phyloP scores from a whole-genome alignment of 2,113 vertebrate genomes.

The Leucosticte australis region DNA sequence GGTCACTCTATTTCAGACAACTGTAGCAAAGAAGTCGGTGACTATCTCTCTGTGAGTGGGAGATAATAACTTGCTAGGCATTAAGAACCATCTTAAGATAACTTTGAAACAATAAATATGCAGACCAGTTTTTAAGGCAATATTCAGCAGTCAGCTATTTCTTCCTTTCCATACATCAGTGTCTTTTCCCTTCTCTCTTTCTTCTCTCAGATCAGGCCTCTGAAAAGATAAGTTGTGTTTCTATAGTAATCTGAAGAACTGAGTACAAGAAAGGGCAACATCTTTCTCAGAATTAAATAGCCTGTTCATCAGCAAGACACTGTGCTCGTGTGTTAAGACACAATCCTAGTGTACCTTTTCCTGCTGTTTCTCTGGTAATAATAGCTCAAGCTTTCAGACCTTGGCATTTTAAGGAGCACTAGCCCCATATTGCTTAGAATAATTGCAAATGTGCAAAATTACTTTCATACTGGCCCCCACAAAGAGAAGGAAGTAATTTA shows the following conservation, averaged over 20 bases:
- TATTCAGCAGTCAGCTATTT: not conserved
- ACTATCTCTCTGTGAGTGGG: not conserved
- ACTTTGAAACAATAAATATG: not conserved
- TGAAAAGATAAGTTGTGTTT: not conserved
- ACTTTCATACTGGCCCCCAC: not conserved
- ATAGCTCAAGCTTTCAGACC: not conserved
- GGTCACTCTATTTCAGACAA: not conserved
- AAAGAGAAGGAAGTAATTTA: not conserved
- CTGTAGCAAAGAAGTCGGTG: not conserved
- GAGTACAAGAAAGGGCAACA: not conserved
- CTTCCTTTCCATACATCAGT: not conserved
- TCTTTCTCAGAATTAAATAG: not conserved
- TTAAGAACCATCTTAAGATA: not conserved
- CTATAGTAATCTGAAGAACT: not conserved
- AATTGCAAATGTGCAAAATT: not conserved
- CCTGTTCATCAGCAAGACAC: not conserved
- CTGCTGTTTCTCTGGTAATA: not conserved
- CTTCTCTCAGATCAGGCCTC: not conserved
- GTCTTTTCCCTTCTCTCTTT: not conserved
- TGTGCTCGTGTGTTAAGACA: not conserved
- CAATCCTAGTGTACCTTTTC: not conserved
- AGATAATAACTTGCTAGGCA: not conserved
- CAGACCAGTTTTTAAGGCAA: not conserved
- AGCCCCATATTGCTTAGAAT: not conserved
- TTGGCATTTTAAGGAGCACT: not conserved